These are phyloP conservation scores for Muraenolepis orangiensis DNA, from an alignment of 2,797 vertebrate genomes.

Conservation along the genomic window DNA sequence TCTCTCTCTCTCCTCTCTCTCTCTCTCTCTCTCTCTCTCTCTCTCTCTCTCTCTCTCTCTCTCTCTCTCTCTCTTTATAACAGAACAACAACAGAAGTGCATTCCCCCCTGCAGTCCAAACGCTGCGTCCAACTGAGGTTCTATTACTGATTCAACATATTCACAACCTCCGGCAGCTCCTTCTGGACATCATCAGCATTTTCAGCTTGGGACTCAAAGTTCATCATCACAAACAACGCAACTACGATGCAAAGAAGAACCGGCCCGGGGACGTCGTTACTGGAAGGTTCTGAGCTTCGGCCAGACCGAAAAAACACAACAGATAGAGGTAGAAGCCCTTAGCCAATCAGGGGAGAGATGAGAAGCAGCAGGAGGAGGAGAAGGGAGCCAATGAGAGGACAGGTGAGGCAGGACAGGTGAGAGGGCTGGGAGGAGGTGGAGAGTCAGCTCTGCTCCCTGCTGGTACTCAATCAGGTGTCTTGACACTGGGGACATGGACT, in stretches of 20 bases:
- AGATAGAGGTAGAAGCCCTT: background rate
- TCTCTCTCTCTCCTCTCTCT: constrained; percentile 17
- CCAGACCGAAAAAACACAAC: background rate
- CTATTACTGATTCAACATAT: constrained; percentile 16
- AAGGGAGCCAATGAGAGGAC: background rate
- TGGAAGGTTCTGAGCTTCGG: background rate
- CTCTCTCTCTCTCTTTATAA: constrained; percentile 28
- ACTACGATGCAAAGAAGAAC: background rate
- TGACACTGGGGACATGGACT: too few species aligned
- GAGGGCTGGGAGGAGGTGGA: background rate
- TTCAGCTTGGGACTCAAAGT: background rate
- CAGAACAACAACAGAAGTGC: constrained; percentile 49
- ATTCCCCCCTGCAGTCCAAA: constrained; percentile 44
- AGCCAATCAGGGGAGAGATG: background rate
- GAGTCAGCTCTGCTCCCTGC: background rate
- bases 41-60: constrained; percentile 12
- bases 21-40: constrained; percentile 18
- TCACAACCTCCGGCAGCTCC: constrained; percentile 2
- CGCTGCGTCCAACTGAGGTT: constrained; percentile 6
- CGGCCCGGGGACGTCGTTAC: background rate
- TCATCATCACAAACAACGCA: background rate
- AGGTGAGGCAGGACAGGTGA: background rate
- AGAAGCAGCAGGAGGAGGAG: background rate
- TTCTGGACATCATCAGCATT: background rate
- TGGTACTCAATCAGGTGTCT: background rate